phyloP scores from a whole-genome alignment of 2,888 invertebrate species.

The Acronicta alni region DNA sequence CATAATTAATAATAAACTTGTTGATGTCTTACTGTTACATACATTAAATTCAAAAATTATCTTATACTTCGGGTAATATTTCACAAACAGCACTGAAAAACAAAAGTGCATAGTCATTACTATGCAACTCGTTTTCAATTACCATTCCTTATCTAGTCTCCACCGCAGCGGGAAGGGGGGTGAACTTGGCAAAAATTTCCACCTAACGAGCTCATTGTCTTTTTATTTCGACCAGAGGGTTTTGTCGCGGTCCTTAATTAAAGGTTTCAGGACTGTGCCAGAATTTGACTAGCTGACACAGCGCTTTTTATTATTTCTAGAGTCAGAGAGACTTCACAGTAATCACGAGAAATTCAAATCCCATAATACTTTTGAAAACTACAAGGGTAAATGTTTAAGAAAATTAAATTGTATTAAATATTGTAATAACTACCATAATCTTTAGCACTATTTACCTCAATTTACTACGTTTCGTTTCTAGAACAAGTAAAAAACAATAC shows the following conservation, averaged over 20 bases:
- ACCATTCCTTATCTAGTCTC: slow-evolving; percentile 73
- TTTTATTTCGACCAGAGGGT: slow-evolving; percentile 81
- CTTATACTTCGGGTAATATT: not conserved
- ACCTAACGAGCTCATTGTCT: slow-evolving; percentile 84
- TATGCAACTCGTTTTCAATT: slow-evolving; percentile 73
- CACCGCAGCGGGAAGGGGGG: slow-evolving; percentile 51
- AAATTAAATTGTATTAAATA: too few species aligned
- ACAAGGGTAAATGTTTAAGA: too few species aligned
- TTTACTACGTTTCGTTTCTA: not conserved
- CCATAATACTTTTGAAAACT: too few species aligned
- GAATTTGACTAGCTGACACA: slow-evolving; percentile 7
- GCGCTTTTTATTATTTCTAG: too few species aligned
- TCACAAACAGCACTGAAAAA: slow-evolving; percentile 21
- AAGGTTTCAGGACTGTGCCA: slow-evolving; percentile 23
- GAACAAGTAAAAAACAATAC: not conserved
- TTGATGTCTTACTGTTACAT: too few species aligned
- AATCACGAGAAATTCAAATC: too few species aligned
- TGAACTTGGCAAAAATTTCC: slow-evolving; percentile 69
- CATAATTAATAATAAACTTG: too few species aligned
- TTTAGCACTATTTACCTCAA: too few species aligned
- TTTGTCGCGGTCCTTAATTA: slow-evolving; percentile 57
- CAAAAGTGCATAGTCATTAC: slow-evolving; percentile 56
- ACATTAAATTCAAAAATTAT: too few species aligned
- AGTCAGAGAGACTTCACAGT: too few species aligned
- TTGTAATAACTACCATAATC: too few species aligned